These are phyloP conservation scores for Tupaia tana DNA, from an alignment of 2,113 vertebrate species.

Conservation along the genomic window DNA sequence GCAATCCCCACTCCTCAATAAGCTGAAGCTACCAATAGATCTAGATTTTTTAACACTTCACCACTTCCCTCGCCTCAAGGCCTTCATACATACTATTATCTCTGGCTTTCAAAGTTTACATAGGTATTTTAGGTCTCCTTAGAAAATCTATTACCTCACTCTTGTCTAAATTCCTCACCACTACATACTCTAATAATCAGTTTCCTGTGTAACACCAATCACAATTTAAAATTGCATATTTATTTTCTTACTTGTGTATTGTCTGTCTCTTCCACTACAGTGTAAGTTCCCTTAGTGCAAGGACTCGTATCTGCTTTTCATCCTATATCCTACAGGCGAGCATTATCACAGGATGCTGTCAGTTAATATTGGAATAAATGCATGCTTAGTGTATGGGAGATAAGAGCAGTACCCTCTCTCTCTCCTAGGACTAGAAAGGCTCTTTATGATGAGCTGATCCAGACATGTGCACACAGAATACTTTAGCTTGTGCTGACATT, in stretches of 20 bases:
- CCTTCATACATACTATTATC: background rate
- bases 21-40: background rate
- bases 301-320: background rate
- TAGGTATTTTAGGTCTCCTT: background rate
- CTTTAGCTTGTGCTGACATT: background rate
- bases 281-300: background rate
- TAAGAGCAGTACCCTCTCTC: background rate
- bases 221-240: background rate
- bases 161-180: background rate
- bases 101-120: background rate
- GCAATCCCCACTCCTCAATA: background rate
- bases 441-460: background rate
- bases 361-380: background rate
- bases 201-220: background rate
- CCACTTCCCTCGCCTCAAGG: background rate
- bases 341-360: background rate
- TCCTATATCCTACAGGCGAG: background rate
- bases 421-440: background rate
- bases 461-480: too few species aligned
- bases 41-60: background rate
- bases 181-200: background rate
- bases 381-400: background rate
- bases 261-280: background rate
- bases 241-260: background rate
- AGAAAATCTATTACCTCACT: too few species aligned